Percentiles rank a stretch among this genome's conserved stretches.
Evolutionary conservation across 1,140 invertebrate species (phyloP).

Genomic region (Cardiocondyla obscurior): DNA sequence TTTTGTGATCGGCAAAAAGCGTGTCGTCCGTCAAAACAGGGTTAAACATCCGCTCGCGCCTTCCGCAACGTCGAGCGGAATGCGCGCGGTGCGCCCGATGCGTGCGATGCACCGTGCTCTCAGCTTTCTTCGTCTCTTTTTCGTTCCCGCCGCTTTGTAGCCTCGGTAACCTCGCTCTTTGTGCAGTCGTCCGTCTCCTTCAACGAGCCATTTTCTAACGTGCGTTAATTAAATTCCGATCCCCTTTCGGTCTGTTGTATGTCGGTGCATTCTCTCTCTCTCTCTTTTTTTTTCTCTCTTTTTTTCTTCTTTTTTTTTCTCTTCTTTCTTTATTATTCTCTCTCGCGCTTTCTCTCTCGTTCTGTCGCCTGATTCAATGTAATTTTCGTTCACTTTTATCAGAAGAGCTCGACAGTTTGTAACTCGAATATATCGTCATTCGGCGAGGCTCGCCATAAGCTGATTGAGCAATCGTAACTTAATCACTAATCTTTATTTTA

Average conservation of each 20-base stretch:
- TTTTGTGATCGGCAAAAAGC: conserved; percentile 34
- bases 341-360: conserved; percentile 9
- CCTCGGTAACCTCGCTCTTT: conserved; percentile 37
- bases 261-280: background rate
- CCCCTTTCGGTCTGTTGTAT: conserved; percentile 25
- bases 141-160: conserved; percentile 17
- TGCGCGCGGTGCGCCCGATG: conserved; percentile 14
- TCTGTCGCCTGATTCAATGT: conserved; percentile 25
- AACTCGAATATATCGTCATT: background rate
- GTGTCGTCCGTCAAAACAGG: conserved; percentile 32
- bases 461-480: background rate
- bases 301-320: background rate
- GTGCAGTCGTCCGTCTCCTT: conserved; percentile 42
- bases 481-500: conserved; percentile 1
- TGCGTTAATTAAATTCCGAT: conserved; percentile 64
- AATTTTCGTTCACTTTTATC: conserved; percentile 8
- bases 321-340: conserved; percentile 7
- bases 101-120: background rate
- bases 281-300: background rate
- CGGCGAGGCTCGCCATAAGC: background rate
- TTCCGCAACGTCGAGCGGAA: conserved; percentile 31
- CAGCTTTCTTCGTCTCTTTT: conserved; percentile 7
- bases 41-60: conserved; percentile 31
- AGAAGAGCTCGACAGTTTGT: background rate
- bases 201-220: conserved; percentile 33